Evolutionary conservation across 2,797 vertebrate genomes (phyloP).

Genomic region (Prunella strophiata): DNA sequence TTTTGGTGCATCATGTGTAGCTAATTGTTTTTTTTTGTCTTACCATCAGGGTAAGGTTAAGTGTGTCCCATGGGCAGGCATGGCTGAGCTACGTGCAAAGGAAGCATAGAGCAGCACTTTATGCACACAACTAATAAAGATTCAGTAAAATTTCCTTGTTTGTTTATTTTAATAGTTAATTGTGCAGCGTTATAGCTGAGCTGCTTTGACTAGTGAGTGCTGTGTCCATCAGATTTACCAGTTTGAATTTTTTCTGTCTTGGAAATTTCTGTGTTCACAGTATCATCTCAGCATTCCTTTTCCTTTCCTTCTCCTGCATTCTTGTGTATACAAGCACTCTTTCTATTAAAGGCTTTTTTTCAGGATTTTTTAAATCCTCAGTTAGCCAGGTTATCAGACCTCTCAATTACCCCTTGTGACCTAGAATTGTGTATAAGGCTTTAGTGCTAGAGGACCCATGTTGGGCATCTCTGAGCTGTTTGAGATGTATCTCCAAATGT

Average conservation of each 20-base stretch:
- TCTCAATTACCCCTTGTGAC: not conserved
- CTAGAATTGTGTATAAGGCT: not conserved
- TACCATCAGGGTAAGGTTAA: not conserved
- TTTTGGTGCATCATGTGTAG: not conserved
- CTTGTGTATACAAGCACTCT: fast-evolving
- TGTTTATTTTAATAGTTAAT: not conserved
- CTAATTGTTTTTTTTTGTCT: not conserved
- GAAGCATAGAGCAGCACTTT: not conserved
- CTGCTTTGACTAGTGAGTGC: not conserved
- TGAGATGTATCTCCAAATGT: not conserved
- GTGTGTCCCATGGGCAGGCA: not conserved
- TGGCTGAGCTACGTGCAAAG: not conserved
- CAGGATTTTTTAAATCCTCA: not conserved
- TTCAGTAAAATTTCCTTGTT: not conserved
- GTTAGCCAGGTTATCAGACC: not conserved
- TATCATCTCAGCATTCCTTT: not conserved
- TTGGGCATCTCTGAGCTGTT: not conserved
- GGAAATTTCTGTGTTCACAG: not conserved
- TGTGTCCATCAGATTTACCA: not conserved
- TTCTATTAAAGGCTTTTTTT: not conserved
- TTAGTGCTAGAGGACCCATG: not conserved
- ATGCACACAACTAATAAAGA: not conserved
- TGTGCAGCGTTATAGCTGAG: not conserved
- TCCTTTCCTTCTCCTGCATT: not conserved
- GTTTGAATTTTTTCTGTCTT: not conserved